Base-by-base conservation (phyloP, 1,140 invertebrate genomes). In the Protaetia brevitarsis region DNA sequence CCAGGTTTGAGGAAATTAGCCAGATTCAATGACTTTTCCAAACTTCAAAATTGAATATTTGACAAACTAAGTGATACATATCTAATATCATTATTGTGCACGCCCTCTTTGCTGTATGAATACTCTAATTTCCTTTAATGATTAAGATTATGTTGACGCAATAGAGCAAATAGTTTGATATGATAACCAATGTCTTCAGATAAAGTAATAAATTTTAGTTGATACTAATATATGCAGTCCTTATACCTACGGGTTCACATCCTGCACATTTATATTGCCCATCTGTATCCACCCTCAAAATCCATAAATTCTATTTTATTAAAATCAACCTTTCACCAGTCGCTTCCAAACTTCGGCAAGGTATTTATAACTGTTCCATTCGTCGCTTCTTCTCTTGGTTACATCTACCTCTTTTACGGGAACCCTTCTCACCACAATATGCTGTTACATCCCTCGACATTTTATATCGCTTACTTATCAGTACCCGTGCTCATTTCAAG, bases 261-360 rank as follows among this genome's bases (percentile, higher is more conserved):
- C 26, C 41, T 51, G 26, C 21, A 23, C 21, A 51, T 51, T 51
- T 51, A 21, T 51, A 51, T 23, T 51, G 16, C 19, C 11, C n/a
- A 16, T 51, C 41, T 10, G 16, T 23, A 51, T 21, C 7, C 41
- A 51, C 13, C 41, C 41, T 21, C 10, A 26, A 19, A 23, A 5
- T 19, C 41, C 41, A 51, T 51, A 51, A 51, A 51, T 51, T 19
- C 13, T 51, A 51, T 23, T 51, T n/a, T 51, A 51, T 51, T 51
- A 51, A 51, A 51, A 23, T 16, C 41, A 51, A 23, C 41, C 41
- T 51, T 51, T 51, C 41, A 51, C 3, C 41, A 51, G 41, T 51
- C 26, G 41, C 41, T 23, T 51, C 41, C 19, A 16, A 23, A 10
- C 26, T 19, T 23, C 41, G 7, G 41, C 21, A 51, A 51, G 41